Base-by-base conservation (phyloP, 2,113 vertebrate species). In the Montifringilla adamsi region DNA sequence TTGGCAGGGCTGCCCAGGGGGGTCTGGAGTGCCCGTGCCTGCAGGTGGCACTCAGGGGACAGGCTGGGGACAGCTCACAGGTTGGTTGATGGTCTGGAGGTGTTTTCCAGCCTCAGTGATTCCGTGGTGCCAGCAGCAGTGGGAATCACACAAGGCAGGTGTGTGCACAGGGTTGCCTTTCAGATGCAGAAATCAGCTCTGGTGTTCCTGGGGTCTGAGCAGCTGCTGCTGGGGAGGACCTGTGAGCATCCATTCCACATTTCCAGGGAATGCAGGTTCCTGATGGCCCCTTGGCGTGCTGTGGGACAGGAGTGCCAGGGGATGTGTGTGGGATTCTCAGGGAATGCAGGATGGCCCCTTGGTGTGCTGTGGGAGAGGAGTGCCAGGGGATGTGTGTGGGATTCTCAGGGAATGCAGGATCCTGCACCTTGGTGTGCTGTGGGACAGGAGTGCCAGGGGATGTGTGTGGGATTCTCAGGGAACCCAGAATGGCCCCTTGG, bases 401-500 rank as follows among this genome's bases (percentile, higher is more conserved):
- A 30, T 53, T 53, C 16, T 18, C 52, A 53, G 28, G 52, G 52
- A 30, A 6, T 30, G 1, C 52, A 18, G 52, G 47, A 49, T 49
- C 4, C 35, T 37, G 13, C 49, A 13, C 24, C 5, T 19, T 18
- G 49, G 49, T 26, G 24, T 44, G 41, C 60, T 37, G 37, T 37
- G 37, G 37, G 37, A 37, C 37, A 37, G 37, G 37, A 37, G 37
- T 9, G 37, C 37, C 37, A 37, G 37, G 37, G 37, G 37, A 37
- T 37, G 37, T 37, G 22, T 7, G 2, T 49, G 67, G 56, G 35
- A 37, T 73, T 53, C 58, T 8, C 39, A 7, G 39, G 81, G 56
- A 35, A 11, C 35, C 12, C 53, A 3, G 4, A 0, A 33, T 12
- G 44, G 23, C 23, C 0, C 27, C 60, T 9, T 15, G 70, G 23